Evolutionary conservation across 30 jellyfish, hydroid and myxozoan genomes (phyloP).

Genomic region (Phacellophora camtschatica): DNA sequence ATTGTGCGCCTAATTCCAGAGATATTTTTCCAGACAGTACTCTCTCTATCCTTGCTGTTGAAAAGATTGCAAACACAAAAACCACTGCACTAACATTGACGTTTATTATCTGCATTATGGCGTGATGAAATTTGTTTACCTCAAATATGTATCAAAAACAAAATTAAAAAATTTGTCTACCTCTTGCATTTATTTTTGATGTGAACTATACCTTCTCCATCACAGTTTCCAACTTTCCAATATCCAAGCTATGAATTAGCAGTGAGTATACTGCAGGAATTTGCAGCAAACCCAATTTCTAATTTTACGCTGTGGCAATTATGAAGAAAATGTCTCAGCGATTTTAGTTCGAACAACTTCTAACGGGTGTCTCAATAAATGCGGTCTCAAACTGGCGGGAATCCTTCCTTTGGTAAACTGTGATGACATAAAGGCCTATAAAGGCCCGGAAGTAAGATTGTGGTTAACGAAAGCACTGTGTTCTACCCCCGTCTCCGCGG

Average conservation of each 20-base stretch:
- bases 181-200: no score
- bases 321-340: neutral
- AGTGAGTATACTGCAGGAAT: no score
- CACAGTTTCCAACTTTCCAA: no score
- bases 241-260: conserved; percentile 1
- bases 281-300: no score
- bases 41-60: neutral
- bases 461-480: no score
- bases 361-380: conserved; percentile 16
- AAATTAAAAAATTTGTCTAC: no score
- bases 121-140: no score
- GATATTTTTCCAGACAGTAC: neutral
- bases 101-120: neutral
- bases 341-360: neutral
- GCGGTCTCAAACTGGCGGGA: conserved; percentile 83
- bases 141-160: no score
- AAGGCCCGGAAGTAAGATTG: conserved; percentile 69
- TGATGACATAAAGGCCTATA: conserved; percentile 51
- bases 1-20: no score
- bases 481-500: no score
- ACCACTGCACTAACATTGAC: neutral
- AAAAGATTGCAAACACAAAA: neutral
- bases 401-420: conserved; percentile 67
- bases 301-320: neutral
- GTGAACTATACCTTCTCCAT: no score